Evolutionary conservation across 2,888 invertebrate genomes (phyloP), one percentile per base, ranked within the genome.

Genomic region (Coenonympha glycerion): DNA sequence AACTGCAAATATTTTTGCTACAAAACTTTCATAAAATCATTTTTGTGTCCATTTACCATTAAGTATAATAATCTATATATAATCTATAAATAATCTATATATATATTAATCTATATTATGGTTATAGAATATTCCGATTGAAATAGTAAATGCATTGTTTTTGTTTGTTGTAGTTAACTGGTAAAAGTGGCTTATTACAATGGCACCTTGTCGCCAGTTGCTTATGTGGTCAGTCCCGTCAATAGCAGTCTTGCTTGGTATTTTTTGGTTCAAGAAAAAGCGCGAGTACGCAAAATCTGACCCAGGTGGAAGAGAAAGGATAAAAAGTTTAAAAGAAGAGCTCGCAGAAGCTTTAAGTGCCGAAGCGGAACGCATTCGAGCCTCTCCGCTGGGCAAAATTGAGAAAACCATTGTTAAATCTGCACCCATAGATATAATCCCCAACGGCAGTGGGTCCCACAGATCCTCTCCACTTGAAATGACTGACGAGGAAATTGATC

Each of bases 251-350:
- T 88, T 94, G 69, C 88, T 94, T 79, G 93, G 93, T 66, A 91
- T 94, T 77, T 91, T 92, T 76, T 95, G 94, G 94, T 93, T 92
- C 91, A 92, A 91, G 87, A 92, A 92, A 88, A 93, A 91, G 89
- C 91, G 92, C 86, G 90, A 90, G 79, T 90, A 89, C 73, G 89
- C 90, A 76, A 90, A 89, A 89, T 91, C 90, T 92, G 92, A 93
- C 91, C 91, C 91, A 61, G 92, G 92, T 69, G 92, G 91, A 87
- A 87, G 87, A 77, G 85, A 83, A 72, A 81, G 69, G 63, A 74
- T 83, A 68, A 87, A 85, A 78, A 82, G 71, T 65, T 71, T 86
- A 52, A 75, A 82, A 71, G 80, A 86, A 60, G 87, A 88, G 64
- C 72, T 88, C 55, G 87, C 87, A 61, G 87, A 88, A 63, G 86